Conservation (phyloP, 2,797 vertebrate species). For the Hylomyscus alleni region DNA sequence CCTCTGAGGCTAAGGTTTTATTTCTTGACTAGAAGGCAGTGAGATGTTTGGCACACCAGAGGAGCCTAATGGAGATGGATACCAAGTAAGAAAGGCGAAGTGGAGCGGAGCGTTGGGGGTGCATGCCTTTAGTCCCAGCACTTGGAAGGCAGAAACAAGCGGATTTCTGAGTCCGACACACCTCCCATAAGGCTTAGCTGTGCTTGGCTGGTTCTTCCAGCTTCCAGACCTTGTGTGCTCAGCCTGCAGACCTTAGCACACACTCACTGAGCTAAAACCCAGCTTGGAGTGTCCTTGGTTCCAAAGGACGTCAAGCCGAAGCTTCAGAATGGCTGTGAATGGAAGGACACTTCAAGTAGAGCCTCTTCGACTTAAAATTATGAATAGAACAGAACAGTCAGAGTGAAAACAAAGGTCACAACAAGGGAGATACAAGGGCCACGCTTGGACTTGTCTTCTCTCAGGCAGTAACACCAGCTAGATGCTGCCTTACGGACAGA, state of each 20-base stretch:
- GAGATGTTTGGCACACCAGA: conserved; percentile 9
- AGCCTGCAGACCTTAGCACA: not conserved
- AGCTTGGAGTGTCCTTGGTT: conserved; percentile 13
- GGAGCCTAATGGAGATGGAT: not conserved
- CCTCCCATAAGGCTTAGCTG: not conserved
- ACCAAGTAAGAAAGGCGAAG: not conserved
- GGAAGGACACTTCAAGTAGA: not conserved
- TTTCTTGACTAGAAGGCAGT: conserved; percentile 30
- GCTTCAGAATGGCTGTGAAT: not conserved
- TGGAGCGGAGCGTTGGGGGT: too few relatives aligned
- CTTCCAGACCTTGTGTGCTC: not conserved
- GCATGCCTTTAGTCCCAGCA: too few relatives aligned
- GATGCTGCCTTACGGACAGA: not conserved
- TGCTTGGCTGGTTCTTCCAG: not conserved
- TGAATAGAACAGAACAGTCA: not conserved
- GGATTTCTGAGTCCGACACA: not conserved
- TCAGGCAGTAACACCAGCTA: not conserved
- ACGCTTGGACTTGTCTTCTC: conserved; percentile 29
- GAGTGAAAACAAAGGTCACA: conserved; percentile 7
- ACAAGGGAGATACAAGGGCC: not conserved
- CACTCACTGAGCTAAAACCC: not conserved
- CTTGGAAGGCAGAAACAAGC: too few relatives aligned
- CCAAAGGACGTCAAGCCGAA: conserved; percentile 15
- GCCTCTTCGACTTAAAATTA: not conserved
- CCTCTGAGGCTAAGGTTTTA: not conserved